A percentile compares a stretch with the other conserved stretches of the same genome.
Evolutionary conservation across 92 coral and sea anemone species (phyloP).

Genomic region (Diadumene lineata): DNA sequence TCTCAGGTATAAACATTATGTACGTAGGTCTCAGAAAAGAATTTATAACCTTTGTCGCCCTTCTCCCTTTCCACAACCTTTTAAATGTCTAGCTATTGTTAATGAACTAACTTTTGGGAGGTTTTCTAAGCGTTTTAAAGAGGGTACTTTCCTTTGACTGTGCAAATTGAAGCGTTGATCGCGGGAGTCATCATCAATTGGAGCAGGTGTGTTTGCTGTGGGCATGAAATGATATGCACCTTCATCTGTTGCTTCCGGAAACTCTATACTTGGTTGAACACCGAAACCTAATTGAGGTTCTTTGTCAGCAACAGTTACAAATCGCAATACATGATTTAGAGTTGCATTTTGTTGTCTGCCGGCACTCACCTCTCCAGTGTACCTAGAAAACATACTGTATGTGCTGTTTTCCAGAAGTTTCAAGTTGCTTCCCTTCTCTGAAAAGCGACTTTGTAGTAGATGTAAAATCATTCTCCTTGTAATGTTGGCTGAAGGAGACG

Average conservation of each 20-base stretch:
- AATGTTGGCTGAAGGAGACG: constrained; percentile 24
- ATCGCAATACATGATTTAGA: constrained; percentile 48
- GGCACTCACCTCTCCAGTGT: constrained; percentile 38
- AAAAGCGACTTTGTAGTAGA: constrained; percentile 26
- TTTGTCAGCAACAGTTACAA: constrained; percentile 48
- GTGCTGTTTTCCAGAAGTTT: constrained; percentile 23
- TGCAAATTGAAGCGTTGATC: background rate
- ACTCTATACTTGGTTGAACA: constrained; percentile 31
- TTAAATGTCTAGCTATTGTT: too few relatives aligned
- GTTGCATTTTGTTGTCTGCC: constrained; percentile 32
- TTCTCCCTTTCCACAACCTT: too few relatives aligned
- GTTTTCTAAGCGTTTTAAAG: background rate
- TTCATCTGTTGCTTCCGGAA: constrained; percentile 21
- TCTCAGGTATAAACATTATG: too few relatives aligned
- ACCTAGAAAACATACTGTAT: constrained; percentile 36
- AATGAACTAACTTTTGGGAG: too few relatives aligned
- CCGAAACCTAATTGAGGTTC: constrained; percentile 56
- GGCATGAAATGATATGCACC: constrained; percentile 34
- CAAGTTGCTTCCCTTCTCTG: constrained; percentile 46
- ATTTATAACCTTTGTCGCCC: too few relatives aligned
- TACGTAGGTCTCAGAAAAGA: too few relatives aligned
- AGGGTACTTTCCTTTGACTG: background rate
- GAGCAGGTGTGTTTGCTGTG: constrained; percentile 51
- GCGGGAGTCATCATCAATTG: constrained; percentile 9
- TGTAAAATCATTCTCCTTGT: constrained; percentile 38